Base-by-base conservation (phyloP, 2,888 invertebrate genomes). In the Machimus rusticus region DNA sequence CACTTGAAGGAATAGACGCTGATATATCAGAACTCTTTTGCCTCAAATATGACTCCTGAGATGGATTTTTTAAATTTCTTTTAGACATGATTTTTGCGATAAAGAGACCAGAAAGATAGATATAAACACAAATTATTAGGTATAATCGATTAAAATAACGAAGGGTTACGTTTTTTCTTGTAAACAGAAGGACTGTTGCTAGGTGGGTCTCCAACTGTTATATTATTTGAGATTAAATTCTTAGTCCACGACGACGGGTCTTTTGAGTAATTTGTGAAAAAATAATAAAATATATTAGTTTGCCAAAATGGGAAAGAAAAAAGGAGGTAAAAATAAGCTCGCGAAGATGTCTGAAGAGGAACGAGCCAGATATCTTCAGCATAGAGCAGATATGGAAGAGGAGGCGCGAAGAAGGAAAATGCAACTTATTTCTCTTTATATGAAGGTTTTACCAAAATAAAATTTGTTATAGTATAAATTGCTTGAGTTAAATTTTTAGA, bases 271-370 rank as follows among this genome's bases (percentile, higher is more conserved):
- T 23, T 66, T 66, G 66, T 66, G 66, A 19, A 23, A 37, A 31
- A n/a, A 14, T 37, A 34, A 34, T 46, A 46, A 89, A 86, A 39
- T 82, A 43, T 23, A 76, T 77, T 74, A 57, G 31, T 76, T 77
- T 39, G 90, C 89, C n/a, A 93, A 93, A 87, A 93, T 93, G 89
- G 92, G 93, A 91, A 95, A 94, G 90, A 97, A 96, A 92, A 96
- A 96, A 91, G 94, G 94, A 92, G 95, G 94, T 57, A 95, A 92
- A 86, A 95, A 95, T 91, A 96, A 96, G 91, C 92, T 97, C 90
- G 96, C 97, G 28, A 95, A 95, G 90, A 97, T 97, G 97, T 96
- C 95, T 0, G 97, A 97, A 89, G 97, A 97, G 91, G 97, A 97
- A 91, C 94, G 96, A 2, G 95, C 95, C 0, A 93, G 97, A 87